Base-by-base conservation (phyloP, 2,113 vertebrate species). In the Mola mola region DNA sequence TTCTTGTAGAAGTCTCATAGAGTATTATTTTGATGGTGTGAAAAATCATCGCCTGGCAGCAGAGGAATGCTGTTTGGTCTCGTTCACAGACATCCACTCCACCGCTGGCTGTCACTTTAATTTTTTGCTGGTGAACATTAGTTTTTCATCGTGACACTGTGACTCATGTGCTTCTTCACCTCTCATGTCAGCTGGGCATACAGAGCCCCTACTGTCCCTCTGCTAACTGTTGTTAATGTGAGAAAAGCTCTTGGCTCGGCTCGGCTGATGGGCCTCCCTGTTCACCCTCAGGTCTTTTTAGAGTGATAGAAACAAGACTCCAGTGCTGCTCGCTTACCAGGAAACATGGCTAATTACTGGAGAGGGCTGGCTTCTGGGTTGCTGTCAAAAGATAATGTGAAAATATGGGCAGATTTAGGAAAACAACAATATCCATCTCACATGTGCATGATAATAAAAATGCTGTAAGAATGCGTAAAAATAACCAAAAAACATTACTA, bases 91-190 rank as follows among this genome's bases (percentile, higher is more conserved):
- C 36, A 8, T 61, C 4, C 7, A 2, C 41, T 33, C 41, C 13
- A 5, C 53, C 50, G 38, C 36, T 34, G 37, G 20, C 31, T n/a
- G n/a, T n/a, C n/a, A n/a, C n/a, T n/a, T n/a, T n/a, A n/a, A n/a
- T n/a, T 33, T 36, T 13, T 13, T 36, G 9, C 33, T 44, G 21
- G 3, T 57, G 34, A 41, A 41, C 5, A 17, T 1, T 2, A 38
- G 36, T 69, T 49, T 40, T 43, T 31, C 37, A 21, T 13, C 38
- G 12, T 31, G 29, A 56, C 15, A 4, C n/a, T 13, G 33, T 69
- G 72, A 82, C 80, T 70, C 73, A 75, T 80, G 72, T 63, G 29
- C 55, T 53, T n/a, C 69, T 41, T 29, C n/a, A 60, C 62, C 75
- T 69, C 63, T 25, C 41, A n/a, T 69, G 70, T 75, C 70, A 79